phyloP scores from a whole-genome alignment of 2,888 invertebrate genomes.

The Calephelis perditalis region DNA sequence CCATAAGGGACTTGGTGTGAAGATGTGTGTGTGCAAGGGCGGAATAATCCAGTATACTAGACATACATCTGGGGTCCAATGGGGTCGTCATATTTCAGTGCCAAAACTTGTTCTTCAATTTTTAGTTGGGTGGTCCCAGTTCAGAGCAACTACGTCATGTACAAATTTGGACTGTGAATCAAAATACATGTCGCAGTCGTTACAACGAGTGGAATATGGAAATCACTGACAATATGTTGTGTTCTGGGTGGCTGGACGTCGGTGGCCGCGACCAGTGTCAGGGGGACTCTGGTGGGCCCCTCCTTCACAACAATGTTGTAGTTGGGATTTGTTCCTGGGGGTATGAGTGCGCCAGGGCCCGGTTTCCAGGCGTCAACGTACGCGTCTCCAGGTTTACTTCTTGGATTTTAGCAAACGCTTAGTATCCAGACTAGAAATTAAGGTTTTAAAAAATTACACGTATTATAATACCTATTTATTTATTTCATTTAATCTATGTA shows the following conservation, averaged over 20 bases:
- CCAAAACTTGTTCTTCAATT: background rate
- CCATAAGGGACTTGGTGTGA: too few relatives aligned
- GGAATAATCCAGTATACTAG: too few relatives aligned
- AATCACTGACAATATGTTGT: slow-evolving; percentile 48
- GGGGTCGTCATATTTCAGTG: background rate
- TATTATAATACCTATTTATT: too few relatives aligned
- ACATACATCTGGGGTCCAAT: too few relatives aligned
- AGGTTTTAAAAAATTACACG: background rate
- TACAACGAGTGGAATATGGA: slow-evolving; percentile 32
- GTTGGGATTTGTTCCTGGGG: slow-evolving; percentile 39
- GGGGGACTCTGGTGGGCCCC: slow-evolving; percentile 54
- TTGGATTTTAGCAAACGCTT: slow-evolving; percentile 46
- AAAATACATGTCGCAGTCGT: slow-evolving; percentile 34
- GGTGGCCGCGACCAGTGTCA: slow-evolving; percentile 57
- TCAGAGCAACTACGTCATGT: slow-evolving; percentile 41
- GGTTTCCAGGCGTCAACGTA: slow-evolving; percentile 41
- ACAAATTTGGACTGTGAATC: slow-evolving; percentile 42
- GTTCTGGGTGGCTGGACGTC: slow-evolving; percentile 48
- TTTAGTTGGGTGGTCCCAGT: slow-evolving; percentile 5
- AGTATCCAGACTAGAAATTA: slow-evolving; percentile 21
- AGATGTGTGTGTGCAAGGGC: too few relatives aligned
- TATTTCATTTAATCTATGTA: too few relatives aligned
- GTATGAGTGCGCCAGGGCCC: slow-evolving; percentile 36
- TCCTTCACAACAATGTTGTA: slow-evolving; percentile 45
- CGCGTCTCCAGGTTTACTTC: slow-evolving; percentile 41